These are phyloP conservation scores for Arbacia lixula DNA, from an alignment of 53 echinoderm and acorn worm species.

Conservation along the genomic window DNA sequence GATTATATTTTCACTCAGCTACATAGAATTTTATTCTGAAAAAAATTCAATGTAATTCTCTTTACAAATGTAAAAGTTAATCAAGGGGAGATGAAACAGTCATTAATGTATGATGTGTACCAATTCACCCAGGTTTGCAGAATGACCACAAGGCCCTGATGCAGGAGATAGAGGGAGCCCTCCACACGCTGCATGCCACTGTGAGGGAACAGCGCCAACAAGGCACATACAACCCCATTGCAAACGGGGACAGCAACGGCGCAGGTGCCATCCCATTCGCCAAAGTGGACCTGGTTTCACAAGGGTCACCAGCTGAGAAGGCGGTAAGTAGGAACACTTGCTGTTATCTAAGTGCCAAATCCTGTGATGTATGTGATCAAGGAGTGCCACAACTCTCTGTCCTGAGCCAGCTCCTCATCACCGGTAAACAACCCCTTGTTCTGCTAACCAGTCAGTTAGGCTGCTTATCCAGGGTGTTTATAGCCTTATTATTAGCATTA, in stretches of 20 bases:
- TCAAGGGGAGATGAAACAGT: neutral
- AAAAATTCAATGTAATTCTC: too few relatives aligned
- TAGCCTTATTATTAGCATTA: too few relatives aligned
- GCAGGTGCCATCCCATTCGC: conserved; percentile 66
- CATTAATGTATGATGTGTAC: neutral
- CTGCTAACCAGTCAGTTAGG: too few relatives aligned
- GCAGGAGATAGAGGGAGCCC: conserved; percentile 69
- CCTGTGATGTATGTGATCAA: too few relatives aligned
- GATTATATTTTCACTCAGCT: too few relatives aligned
- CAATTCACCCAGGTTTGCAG: conserved; percentile 69
- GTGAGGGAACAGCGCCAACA: conserved; percentile 70
- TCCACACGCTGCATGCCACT: conserved; percentile 73
- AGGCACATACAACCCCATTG: conserved; percentile 52
- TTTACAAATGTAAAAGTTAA: neutral
- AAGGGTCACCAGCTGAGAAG: conserved; percentile 77
- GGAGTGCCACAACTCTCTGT: too few relatives aligned
- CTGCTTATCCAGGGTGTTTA: too few relatives aligned
- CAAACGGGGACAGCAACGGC: conserved; percentile 58
- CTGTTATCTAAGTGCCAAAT: too few relatives aligned
- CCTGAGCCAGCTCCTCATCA: too few relatives aligned
- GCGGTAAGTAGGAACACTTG: conserved; percentile 80
- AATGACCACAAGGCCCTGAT: conserved; percentile 92
- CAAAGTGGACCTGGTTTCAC: conserved; percentile 75
- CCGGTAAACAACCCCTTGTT: too few relatives aligned
- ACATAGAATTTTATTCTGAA: too few relatives aligned